Conservation (phyloP, 2,113 vertebrate species). For the Cololabis saira region DNA sequence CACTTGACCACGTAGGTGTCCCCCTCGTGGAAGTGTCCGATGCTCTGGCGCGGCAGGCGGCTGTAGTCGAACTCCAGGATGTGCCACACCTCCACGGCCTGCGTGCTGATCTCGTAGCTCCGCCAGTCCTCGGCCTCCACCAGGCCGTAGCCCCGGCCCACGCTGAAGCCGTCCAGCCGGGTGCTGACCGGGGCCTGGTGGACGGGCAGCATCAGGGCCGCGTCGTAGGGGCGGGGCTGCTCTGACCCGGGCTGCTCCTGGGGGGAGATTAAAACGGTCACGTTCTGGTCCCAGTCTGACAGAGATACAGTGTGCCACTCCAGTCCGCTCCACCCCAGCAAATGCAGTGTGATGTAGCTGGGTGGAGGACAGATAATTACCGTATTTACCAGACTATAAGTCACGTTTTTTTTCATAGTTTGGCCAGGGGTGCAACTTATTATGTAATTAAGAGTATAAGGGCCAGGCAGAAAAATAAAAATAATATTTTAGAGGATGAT, state of each 20-base stretch:
- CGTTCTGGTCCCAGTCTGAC: no score
- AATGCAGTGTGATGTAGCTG: no score
- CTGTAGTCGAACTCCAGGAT: constrained; percentile 98
- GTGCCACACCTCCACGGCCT: constrained; percentile 95
- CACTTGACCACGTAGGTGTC: constrained; percentile 98
- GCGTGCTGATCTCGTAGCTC: constrained; percentile 88
- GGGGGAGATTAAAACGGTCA: background rate
- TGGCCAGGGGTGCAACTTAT: no score
- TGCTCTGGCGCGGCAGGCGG: constrained; percentile 93
- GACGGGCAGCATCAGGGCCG: constrained; percentile 87
- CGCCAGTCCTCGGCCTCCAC: constrained; percentile 88
- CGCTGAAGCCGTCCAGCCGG: constrained; percentile 88
- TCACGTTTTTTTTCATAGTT: no score
- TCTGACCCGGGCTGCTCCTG: constrained; percentile 76
- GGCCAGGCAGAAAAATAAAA: no score
- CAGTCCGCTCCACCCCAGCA: no score
- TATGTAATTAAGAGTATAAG: no score
- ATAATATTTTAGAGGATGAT: no score
- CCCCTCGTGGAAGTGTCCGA: constrained; percentile 97
- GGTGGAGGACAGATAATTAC: no score
- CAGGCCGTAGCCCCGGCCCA: constrained; percentile 90
- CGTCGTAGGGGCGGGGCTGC: constrained; percentile 85
- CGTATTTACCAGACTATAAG: no score
- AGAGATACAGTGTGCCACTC: no score
- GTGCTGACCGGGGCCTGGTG: constrained; percentile 84